These are phyloP conservation scores for Bos javanicus DNA, from an alignment of 2,113 vertebrate species.

Conservation along the genomic window DNA sequence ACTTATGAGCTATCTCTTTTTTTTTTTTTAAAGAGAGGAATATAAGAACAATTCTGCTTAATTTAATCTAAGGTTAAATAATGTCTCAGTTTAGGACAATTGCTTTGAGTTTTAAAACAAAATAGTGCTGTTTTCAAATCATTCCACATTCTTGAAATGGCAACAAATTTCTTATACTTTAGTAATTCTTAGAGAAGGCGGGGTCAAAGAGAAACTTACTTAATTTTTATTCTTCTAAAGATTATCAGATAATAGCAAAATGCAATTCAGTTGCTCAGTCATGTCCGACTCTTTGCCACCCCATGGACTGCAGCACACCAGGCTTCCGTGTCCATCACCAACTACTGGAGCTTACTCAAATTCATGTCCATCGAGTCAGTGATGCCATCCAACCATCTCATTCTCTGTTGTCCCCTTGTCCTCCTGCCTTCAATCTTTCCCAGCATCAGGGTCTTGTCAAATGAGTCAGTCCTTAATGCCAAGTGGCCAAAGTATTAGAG, in stretches of 20 bases:
- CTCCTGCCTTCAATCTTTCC: background rate
- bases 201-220: background rate
- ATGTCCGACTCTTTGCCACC: background rate
- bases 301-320: background rate
- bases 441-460: background rate
- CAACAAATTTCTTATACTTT: conserved; percentile 9
- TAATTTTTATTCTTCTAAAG: conserved; percentile 1
- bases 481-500: background rate
- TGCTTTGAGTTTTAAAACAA: conserved; percentile 22
- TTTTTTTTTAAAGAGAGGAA: background rate
- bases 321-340: background rate
- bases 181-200: background rate
- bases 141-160: background rate
- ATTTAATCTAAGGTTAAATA: conserved; percentile 27
- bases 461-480: background rate
- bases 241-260: background rate
- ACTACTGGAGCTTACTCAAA: background rate
- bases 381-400: background rate
- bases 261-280: background rate
- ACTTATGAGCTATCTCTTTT: background rate
- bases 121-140: conserved; percentile 28
- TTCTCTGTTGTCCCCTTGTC: background rate
- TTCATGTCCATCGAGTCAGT: background rate
- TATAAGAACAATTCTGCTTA: conserved; percentile 43
- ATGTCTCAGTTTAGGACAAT: background rate